Evolutionary conservation across 2,888 invertebrate species (phyloP).

Genomic region (Tuta absoluta): DNA sequence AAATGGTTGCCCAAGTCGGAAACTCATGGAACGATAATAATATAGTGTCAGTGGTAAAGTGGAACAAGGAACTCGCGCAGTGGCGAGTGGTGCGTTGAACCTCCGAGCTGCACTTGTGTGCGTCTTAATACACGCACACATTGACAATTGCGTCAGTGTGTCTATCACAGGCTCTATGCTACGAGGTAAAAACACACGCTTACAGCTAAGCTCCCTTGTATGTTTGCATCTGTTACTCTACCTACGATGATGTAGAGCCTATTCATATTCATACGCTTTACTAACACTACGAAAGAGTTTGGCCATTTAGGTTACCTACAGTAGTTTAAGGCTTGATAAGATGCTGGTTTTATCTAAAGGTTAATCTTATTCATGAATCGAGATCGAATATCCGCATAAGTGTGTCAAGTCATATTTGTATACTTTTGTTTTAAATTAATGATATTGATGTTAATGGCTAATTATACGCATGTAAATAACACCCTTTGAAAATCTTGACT

Average conservation of each 20-base stretch:
- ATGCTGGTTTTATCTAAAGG: conserved; percentile 22
- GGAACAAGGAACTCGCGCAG: conserved; percentile 81
- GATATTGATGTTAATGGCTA: too few relatives aligned
- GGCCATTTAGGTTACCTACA: conserved; percentile 25
- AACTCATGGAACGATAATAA: conserved; percentile 77
- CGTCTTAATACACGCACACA: conserved; percentile 41
- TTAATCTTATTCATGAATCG: conserved; percentile 67
- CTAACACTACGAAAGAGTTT: conserved; percentile 18
- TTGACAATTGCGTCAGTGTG: conserved; percentile 39
- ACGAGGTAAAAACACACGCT: conserved; percentile 12
- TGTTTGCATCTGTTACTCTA: conserved; percentile 2
- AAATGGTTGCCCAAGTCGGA: conserved; percentile 55
- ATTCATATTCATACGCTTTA: conserved; percentile 8
- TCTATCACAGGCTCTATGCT: conserved; percentile 8
- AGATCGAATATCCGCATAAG: not conserved
- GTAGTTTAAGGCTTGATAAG: conserved; percentile 13
- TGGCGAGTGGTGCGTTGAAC: conserved; percentile 79
- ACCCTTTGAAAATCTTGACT: too few relatives aligned
- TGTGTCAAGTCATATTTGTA: not conserved
- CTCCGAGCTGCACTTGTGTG: conserved; percentile 56
- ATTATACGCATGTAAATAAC: too few relatives aligned
- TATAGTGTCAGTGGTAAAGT: conserved; percentile 78
- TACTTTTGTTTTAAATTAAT: not conserved
- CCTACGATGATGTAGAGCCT: conserved; percentile 9
- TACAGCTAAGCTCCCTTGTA: not conserved